Base-by-base conservation (phyloP, 2,797 vertebrate species). In the Danionella dracula region DNA sequence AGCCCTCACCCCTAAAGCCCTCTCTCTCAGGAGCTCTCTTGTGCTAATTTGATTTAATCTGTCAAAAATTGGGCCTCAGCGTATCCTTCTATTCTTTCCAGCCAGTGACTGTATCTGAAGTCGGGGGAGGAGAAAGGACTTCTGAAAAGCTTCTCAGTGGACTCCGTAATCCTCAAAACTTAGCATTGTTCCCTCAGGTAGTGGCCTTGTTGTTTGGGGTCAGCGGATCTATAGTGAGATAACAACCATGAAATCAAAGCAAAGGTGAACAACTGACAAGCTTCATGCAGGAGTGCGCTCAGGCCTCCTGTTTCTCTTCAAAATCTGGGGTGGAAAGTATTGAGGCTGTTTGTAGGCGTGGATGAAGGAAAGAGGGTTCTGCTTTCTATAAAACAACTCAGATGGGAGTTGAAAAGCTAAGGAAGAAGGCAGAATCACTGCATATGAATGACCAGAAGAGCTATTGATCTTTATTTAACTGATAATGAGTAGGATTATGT, bases 21-120 rank as follows among this genome's bases (percentile, higher is more conserved):
- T 57, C 55, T 77, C 79, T 82, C 78, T 84, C 77, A 81, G 69
- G 65, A 74, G 70, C 55, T 60, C 48, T 70, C 76, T 77, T 74
- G 79, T 66, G 81, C 83, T 86, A 87, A 89, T 88, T 86, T 83
- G 82, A 86, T 87, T 86, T 86, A 85, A 81, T 87, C 78, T 75
- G 76, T 72, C 80, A 82, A 80, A 83, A 84, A 86, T 79, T 68
- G 68, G 68, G 75, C 73, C 82, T 77, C 78, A 81, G 71, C 54
- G 42, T 37, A 67, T 50, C 73, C 59, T 20, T 50, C 68, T 41
- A 61, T 73, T 76, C 72, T 83, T 62, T 61, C 50, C 50, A 74
- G 59, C 70, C 58, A 20, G 68, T 70, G 72, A 70, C 69, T 65
- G 61, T 66, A 68, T 66, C 76, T 63, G 75, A 83, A 73, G 64